Base-by-base conservation (phyloP, 2,888 invertebrate genomes). In the Noctuana brunneofusca region DNA sequence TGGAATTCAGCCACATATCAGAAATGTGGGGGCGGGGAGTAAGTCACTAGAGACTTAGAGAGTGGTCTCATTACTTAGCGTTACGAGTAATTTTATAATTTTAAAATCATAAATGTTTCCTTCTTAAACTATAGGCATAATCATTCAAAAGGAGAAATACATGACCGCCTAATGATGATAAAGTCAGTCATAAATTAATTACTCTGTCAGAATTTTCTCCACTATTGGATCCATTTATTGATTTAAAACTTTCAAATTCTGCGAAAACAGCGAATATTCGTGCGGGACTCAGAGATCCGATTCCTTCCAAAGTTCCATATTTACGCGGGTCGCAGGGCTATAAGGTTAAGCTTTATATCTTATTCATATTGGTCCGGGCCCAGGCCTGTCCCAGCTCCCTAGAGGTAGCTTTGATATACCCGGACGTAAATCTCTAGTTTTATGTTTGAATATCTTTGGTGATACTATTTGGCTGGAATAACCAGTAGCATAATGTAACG, bases 331-430 rank as follows among this genome's bases (percentile, higher is more conserved):
- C 18, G 24, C 22, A 50, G 38, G 58, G 50, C 41, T 27, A 48
- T 41, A 58, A 49, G 58, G 58, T 58, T 66, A 70, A 73, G 67
- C 73, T 75, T 74, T 76, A 83, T 84, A 80, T 80, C 69, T 83
- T 84, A 83, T 84, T 84, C 85, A 84, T 83, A 72, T 63, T 63
- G 65, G 63, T 58, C 67, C 67, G 59, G 75, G 75, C 75, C 56
- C 78, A 75, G 43, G 65, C 63, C 52, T 64, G 58, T 35, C 58
- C 32, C 41, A 43, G 58, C 52, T 65, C 58, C 58, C 50, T 0
- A 50, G 50, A 41, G 58, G 22, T 32, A 22, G 27, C n/a, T 27
- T 27, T 41, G 49, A 49, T 58, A 58, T 20, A 18, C 24, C 38
- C 18, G 38, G 30, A 50, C 38, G 35, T 35, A 49, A 35, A 49